A percentile compares a stretch with the other conserved stretches of the same genome.
phyloP scores from a whole-genome alignment of 2,888 invertebrate species.

The Amphiduros pacificus region DNA sequence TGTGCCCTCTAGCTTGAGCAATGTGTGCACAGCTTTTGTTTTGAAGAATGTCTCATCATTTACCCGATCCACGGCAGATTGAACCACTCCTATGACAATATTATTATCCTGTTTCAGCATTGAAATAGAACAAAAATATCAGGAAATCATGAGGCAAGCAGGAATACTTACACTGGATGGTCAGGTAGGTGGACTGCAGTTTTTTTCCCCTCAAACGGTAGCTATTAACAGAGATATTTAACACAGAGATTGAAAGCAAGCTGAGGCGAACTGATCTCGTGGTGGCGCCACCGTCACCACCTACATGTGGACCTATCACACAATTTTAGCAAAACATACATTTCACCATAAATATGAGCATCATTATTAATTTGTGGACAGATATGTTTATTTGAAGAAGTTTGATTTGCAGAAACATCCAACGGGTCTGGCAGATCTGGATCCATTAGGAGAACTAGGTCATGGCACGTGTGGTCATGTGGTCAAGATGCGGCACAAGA shows the following conservation, averaged over 20 bases:
- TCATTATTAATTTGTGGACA: too few relatives aligned
- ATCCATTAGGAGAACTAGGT: constrained; percentile 57
- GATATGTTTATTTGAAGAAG: too few relatives aligned
- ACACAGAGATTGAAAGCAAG: too few relatives aligned
- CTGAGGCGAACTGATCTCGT: too few relatives aligned
- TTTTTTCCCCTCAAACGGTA: too few relatives aligned
- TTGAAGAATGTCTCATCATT: too few relatives aligned
- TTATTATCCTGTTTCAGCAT: constrained; percentile 43
- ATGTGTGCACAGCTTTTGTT: too few relatives aligned
- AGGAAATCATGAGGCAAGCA: constrained; percentile 91
- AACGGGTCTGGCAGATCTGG: constrained; percentile 50
- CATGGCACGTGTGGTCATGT: constrained; percentile 95
- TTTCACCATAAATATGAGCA: not conserved
- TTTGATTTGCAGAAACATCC: constrained; percentile 38
- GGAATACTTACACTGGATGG: constrained; percentile 85
- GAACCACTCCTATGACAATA: not conserved
- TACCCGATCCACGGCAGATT: too few relatives aligned
- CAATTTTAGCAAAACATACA: not conserved
- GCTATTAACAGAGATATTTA: too few relatives aligned
- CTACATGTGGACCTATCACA: not conserved
- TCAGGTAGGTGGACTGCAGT: too few relatives aligned
- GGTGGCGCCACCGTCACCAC: too few relatives aligned
- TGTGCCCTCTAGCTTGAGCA: too few relatives aligned
- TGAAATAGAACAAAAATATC: constrained; percentile 77
- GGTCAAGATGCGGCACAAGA: constrained; percentile 90